Percentiles rank a stretch among this genome's conserved stretches.
Evolutionary conservation across 1,140 invertebrate genomes (phyloP).

Genomic region (Solen grandis): DNA sequence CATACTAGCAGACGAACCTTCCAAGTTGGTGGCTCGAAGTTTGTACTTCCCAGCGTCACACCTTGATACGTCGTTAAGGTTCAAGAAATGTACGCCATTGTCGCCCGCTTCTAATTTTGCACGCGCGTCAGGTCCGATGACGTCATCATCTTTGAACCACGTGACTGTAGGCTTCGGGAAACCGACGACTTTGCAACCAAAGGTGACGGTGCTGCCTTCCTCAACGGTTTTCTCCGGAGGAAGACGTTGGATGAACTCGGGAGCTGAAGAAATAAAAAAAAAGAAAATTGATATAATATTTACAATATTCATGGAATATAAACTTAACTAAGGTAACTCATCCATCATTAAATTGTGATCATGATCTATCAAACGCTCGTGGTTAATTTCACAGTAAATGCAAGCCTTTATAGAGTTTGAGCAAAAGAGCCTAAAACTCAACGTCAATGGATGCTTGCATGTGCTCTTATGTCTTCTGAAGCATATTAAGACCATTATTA

Average conservation of each 20-base stretch:
- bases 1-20: slow-evolving; percentile 57
- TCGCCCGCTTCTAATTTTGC: slow-evolving; percentile 54
- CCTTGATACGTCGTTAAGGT: slow-evolving; percentile 34
- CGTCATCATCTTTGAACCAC: slow-evolving; percentile 74
- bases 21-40: slow-evolving; percentile 44
- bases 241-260: slow-evolving; percentile 70
- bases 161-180: slow-evolving; percentile 69
- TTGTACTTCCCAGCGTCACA: slow-evolving; percentile 51
- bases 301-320: no score
- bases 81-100: slow-evolving; percentile 37
- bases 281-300: no score
- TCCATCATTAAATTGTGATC: no score
- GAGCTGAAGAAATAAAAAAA: slow-evolving; percentile 62
- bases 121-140: slow-evolving; percentile 57
- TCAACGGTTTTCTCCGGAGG: slow-evolving; percentile 66
- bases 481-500: no score
- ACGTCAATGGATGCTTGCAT: no score
- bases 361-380: no score
- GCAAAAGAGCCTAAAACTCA: no score
- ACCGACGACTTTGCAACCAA: slow-evolving; percentile 69
- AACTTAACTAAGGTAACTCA: no score
- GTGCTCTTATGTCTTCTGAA: no score
- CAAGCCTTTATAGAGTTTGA: no score
- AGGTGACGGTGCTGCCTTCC: slow-evolving; percentile 64
- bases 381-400: no score